Evolutionary conservation across 2,113 vertebrate species (phyloP).

Genomic region (Planiliza haematocheilus): DNA sequence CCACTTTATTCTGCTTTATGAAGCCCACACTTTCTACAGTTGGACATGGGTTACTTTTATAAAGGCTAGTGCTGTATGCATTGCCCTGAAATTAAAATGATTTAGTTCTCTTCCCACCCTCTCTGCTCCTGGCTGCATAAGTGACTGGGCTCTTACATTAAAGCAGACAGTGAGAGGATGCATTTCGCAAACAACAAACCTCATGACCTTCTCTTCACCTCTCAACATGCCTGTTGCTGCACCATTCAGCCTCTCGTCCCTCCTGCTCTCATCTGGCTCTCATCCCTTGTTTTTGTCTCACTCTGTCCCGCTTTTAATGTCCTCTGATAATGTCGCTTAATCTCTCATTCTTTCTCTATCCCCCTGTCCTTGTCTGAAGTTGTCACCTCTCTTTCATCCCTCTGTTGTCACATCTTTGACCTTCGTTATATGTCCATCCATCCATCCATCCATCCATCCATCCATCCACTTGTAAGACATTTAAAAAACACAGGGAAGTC

Average conservation of each 20-base stretch:
- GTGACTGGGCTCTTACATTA: conserved; percentile 54
- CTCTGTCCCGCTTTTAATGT: conserved; percentile 37
- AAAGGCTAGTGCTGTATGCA: conserved; percentile 14
- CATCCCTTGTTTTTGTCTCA: not conserved
- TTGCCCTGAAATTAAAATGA: conserved; percentile 45
- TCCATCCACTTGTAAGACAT: not conserved
- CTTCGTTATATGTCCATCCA: not conserved
- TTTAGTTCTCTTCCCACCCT: conserved; percentile 7
- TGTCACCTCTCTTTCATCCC: conserved; percentile 13
- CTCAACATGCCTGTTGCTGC: conserved; percentile 26
- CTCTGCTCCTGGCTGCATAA: conserved; percentile 43
- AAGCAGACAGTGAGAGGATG: conserved; percentile 53
- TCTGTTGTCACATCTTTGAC: conserved; percentile 2
- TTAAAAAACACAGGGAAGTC: not conserved
- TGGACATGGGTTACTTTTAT: conserved; percentile 9
- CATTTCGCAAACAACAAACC: conserved; percentile 58
- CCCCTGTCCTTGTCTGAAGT: conserved; percentile 26
- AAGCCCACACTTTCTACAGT: not conserved
- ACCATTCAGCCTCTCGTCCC: conserved; percentile 41
- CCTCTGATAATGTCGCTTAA: conserved; percentile 38
- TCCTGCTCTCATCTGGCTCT: conserved; percentile 34
- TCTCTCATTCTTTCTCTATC: conserved; percentile 14
- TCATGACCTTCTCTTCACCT: conserved; percentile 63
- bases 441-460: not conserved
- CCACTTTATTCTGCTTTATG: not conserved